Evolutionary conservation across 64 coral and sea anemone species (phyloP).

Genomic region (Dendrophyllia cribrosa): DNA sequence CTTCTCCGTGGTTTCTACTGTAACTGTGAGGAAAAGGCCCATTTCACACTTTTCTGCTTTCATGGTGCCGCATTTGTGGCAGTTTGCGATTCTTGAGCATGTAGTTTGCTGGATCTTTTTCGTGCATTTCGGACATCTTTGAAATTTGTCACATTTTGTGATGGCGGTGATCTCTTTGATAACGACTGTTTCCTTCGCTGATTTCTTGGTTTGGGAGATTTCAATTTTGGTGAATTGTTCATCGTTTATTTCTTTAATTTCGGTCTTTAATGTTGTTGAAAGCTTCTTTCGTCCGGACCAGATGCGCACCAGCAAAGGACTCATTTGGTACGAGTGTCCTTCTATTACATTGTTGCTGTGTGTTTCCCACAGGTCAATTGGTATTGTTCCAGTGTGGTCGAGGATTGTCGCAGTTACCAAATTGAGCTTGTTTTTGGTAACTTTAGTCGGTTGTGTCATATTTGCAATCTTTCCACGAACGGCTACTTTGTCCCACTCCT

Average conservation of each 20-base stretch:
- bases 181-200: not conserved
- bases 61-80: conserved; percentile 43
- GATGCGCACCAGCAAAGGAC: not conserved
- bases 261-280: not conserved
- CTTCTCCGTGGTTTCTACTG: conserved; percentile 51
- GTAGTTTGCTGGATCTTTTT: conserved; percentile 37
- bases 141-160: conserved; percentile 36
- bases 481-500: not conserved
- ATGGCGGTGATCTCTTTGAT: conserved; percentile 32
- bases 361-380: not conserved
- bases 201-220: conserved; percentile 21
- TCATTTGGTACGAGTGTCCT: not conserved
- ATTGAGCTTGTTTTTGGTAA: not conserved
- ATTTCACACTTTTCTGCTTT: conserved; percentile 44
- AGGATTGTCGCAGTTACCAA: not conserved
- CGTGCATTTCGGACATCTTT: conserved; percentile 23
- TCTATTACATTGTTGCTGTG: not conserved
- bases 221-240: not conserved
- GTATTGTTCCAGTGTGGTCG: not conserved
- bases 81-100: conserved; percentile 14
- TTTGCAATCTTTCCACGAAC: not conserved
- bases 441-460: not conserved
- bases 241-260: not conserved
- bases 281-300: not conserved
- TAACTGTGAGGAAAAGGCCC: conserved; percentile 58